Base-by-base conservation (phyloP, 2,888 invertebrate genomes). In the Eulithis testata region DNA sequence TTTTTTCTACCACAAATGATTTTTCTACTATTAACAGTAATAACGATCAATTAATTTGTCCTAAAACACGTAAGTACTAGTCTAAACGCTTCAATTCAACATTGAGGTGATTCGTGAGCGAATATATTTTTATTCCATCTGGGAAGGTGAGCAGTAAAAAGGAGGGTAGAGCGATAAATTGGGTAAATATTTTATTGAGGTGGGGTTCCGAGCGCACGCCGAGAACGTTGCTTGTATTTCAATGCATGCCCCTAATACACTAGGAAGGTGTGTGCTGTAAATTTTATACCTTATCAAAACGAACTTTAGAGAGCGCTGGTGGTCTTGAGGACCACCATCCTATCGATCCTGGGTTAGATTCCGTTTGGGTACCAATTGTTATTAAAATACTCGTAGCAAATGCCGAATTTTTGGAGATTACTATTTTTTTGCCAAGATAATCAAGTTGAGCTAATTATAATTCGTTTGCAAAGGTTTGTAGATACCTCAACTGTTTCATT, bases 111-210 rank as follows among this genome's bases (percentile, higher is more conserved):
- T 65, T 68, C 61, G 64, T 62, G 61, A 60, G 57, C 54, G 66
- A 69, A 70, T 71, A 66, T 65, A 73, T 73, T 69, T 69, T 66
- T 70, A 70, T 68, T 70, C 63, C 67, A 70, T 65, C 63, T 60
- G 52, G 55, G 58, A 64, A 68, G 71, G 71, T 63, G 72, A 75
- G 73, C 74, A 76, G 74, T 78, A 78, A 76, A 78, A 75, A 74
- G 68, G 68, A 64, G 66, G 67, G 62, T 53, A 45, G 43, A 61
- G 71, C 76, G 73, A 76, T 78, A 76, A 76, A 78, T 77, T 77
- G 76, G 72, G 66, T 78, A 75, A 76, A 80, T 79, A 77, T 77
- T 79, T 76, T 76, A 78, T 74, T 74, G 74, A 72, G 71, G 64
- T 54, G 65, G 63, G 53, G 51, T 31, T 11, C 14, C 37, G 40